Percentiles rank a stretch among this genome's conserved stretches.
Evolutionary conservation across 2,888 invertebrate species (phyloP).

Genomic region (Rhamphomyia laevipes): DNA sequence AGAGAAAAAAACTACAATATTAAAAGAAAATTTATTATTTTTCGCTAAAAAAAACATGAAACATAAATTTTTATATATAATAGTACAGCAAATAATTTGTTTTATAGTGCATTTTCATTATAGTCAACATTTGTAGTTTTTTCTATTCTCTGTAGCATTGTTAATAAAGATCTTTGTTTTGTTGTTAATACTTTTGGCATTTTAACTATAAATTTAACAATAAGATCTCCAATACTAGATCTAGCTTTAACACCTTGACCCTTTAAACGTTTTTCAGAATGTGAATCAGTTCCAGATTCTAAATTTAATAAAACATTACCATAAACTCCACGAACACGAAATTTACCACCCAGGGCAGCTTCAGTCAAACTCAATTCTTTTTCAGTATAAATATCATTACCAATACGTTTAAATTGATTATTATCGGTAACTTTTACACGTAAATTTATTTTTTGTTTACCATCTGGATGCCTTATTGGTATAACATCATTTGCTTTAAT

Average conservation of each 20-base stretch:
- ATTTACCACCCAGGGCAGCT: conserved; percentile 28
- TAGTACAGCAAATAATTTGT: no score
- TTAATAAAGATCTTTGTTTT: conserved; percentile 30
- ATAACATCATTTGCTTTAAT: conserved; percentile 26
- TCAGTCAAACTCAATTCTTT: conserved; percentile 27
- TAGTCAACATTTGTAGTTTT: conserved; percentile 23
- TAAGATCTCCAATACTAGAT: conserved; percentile 26
- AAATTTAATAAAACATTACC: conserved; percentile 25
- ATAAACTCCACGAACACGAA: conserved; percentile 29
- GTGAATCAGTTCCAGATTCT: conserved; percentile 29
- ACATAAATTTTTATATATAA: no score
- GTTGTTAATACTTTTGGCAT: conserved; percentile 27
- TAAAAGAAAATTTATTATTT: no score
- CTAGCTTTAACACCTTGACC: conserved; percentile 26
- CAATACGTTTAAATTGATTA: conserved; percentile 26
- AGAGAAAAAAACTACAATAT: no score
- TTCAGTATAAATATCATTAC: conserved; percentile 27
- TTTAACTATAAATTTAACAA: conserved; percentile 28
- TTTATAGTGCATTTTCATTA: no score
- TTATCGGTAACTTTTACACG: conserved; percentile 23
- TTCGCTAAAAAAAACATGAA: no score
- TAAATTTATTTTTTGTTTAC: conserved; percentile 24
- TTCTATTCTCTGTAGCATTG: conserved; percentile 28
- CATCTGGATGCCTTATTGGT: conserved; percentile 25
- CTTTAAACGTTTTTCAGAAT: conserved; percentile 20